Conservation (phyloP, 2,113 vertebrate species). For the Istiophorus platypterus region DNA sequence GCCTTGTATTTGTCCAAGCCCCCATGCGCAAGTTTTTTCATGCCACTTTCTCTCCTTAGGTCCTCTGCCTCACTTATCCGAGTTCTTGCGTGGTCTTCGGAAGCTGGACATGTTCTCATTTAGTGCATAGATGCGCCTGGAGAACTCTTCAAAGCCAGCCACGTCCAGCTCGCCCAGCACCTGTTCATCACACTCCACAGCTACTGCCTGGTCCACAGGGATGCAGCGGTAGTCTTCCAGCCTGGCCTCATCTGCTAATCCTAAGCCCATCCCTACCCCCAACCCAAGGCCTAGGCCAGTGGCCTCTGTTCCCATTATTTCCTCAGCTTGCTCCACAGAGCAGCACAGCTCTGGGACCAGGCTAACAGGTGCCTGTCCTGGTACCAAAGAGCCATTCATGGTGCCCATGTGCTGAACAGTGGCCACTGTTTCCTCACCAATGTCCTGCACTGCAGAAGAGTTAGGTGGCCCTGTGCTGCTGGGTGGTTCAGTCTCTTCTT, state of each 20-base stretch:
- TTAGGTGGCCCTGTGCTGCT: constrained; percentile 17
- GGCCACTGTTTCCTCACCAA: constrained; percentile 42
- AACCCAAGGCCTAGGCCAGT: constrained; percentile 82
- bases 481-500: constrained; percentile 24
- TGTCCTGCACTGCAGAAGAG: constrained; percentile 40
- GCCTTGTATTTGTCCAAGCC: constrained; percentile 38
- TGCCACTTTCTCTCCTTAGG: constrained; percentile 14
- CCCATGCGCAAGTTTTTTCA: constrained; percentile 36
- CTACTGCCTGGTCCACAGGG: constrained; percentile 94
- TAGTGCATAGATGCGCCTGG: constrained; percentile 96
- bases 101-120: constrained; percentile 96
- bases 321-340: constrained; percentile 94
- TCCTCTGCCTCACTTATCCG: constrained; percentile 89
- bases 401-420: constrained; percentile 60
- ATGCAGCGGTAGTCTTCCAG: constrained; percentile 92
- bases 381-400: constrained; percentile 83
- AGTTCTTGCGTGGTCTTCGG: constrained; percentile 93
- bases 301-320: constrained; percentile 96
- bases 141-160: constrained; percentile 94
- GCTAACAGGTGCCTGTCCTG: constrained; percentile 46
- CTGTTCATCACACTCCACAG: constrained; percentile 96
- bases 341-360: constrained; percentile 84
- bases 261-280: constrained; percentile 61
- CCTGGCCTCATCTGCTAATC: constrained; percentile 80
- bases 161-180: constrained; percentile 92